Conservation (phyloP, 2,888 invertebrate genomes). For the Amphipyra berbera region DNA sequence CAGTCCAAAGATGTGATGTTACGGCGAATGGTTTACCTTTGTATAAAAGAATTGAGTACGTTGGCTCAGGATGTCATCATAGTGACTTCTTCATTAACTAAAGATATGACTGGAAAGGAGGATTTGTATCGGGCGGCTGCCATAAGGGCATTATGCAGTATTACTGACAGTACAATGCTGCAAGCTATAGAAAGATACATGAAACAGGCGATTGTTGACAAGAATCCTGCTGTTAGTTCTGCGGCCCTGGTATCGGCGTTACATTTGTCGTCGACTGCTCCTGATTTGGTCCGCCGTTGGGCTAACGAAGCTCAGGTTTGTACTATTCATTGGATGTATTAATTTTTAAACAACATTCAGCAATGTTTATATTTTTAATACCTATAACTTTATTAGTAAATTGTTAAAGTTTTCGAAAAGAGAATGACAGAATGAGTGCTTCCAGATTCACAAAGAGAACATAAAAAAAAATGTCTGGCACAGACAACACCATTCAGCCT, state of each 20-base stretch:
- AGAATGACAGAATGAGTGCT: too few relatives aligned
- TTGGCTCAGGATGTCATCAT: slow-evolving; percentile 99
- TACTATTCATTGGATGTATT: not conserved
- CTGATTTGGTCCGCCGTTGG: slow-evolving; percentile 99
- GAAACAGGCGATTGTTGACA: slow-evolving; percentile 99
- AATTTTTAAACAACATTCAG: not conserved
- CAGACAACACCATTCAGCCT: too few relatives aligned
- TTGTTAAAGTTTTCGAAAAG: too few relatives aligned
- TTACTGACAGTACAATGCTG: slow-evolving; percentile 98
- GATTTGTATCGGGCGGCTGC: slow-evolving; percentile 97
- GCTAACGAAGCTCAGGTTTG: slow-evolving; percentile 99
- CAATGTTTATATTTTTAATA: too few relatives aligned
- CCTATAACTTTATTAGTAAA: too few relatives aligned
- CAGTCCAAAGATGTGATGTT: slow-evolving; percentile 99
- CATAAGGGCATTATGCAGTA: slow-evolving; percentile 98
- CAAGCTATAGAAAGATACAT: slow-evolving; percentile 99
- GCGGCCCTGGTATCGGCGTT: slow-evolving; percentile 98
- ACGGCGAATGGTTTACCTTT: slow-evolving; percentile 98
- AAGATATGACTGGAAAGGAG: slow-evolving; percentile 99
- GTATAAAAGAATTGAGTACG: slow-evolving; percentile 97
- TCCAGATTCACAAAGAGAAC: too few relatives aligned
- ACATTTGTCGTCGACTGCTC: slow-evolving; percentile 94
- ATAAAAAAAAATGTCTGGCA: too few relatives aligned
- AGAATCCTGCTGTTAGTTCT: slow-evolving; percentile 98
- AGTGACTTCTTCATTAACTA: slow-evolving; percentile 98